phyloP scores from a whole-genome alignment of 2,797 vertebrate genomes.

The Fistularia commersonii region DNA sequence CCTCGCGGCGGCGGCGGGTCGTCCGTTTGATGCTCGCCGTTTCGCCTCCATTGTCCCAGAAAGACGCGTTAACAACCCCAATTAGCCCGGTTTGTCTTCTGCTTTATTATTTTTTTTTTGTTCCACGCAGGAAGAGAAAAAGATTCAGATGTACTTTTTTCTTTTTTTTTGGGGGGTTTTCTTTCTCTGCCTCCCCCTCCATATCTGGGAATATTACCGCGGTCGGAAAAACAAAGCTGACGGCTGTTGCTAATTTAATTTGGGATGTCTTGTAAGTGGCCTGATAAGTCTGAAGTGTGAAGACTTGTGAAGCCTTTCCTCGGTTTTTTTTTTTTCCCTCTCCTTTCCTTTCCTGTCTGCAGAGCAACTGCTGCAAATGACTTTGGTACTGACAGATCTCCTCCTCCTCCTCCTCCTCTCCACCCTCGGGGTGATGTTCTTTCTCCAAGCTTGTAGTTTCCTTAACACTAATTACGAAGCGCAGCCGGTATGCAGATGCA shows the following conservation, averaged over 20 bases:
- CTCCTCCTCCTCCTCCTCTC: too few species aligned
- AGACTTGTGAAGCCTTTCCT: conserved; percentile 34
- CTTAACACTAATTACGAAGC: conserved; percentile 51
- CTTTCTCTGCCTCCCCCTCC: too few species aligned
- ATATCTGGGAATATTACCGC: background rate
- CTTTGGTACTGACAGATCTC: conserved; percentile 55
- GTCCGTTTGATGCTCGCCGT: conserved; percentile 5
- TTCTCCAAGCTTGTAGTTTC: conserved; percentile 45
- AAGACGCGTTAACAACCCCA: conserved; percentile 6
- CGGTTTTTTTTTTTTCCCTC: conserved; percentile 16
- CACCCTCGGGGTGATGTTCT: conserved; percentile 50
- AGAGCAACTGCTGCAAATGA: conserved; percentile 54
- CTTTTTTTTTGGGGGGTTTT: too few species aligned
- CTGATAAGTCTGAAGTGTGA: conserved; percentile 58
- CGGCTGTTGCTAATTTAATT: conserved; percentile 61
- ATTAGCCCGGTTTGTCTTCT: conserved; percentile 17
- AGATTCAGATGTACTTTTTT: too few species aligned
- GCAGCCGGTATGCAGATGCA: conserved; percentile 31
- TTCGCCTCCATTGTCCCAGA: background rate
- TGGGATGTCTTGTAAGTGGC: conserved; percentile 37
- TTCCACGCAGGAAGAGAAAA: conserved; percentile 1
- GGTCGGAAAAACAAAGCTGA: conserved; percentile 54
- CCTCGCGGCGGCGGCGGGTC: background rate
- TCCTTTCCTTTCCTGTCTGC: conserved; percentile 19
- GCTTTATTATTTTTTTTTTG: too few species aligned